Base-by-base conservation (phyloP, 2,888 invertebrate species). In the Labia minor region DNA sequence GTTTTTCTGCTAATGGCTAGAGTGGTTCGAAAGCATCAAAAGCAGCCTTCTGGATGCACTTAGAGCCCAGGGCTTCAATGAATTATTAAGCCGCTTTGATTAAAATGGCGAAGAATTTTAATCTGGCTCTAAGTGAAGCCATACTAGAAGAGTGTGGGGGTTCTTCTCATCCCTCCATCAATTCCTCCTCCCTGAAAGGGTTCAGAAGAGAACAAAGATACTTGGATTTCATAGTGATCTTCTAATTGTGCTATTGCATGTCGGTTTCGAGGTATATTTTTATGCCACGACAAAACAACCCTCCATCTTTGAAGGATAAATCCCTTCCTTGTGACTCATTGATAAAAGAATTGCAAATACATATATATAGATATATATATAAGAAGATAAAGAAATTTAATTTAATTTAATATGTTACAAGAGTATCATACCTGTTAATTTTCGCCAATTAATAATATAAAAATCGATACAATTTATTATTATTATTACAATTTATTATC, bases 1-100 rank as follows among this genome's bases (percentile, higher is more conserved):
- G 49, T 49, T 49, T 49, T 49, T 49, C 49, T 49, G 49, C 49
- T 49, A 49, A 49, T 49, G 49, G 49, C 49, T 49, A 49, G 49
- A 49, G 49, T 49, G 49, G 49, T 49, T 49, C 49, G 49, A 49
- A 49, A 49, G 49, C 49, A 49, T 49, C 49, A 49, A 49, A 49
- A 49, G 49, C 49, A 49, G 49, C 49, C 49, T 49, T 49, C 49
- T 49, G 49, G 49, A 49, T 49, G 49, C 49, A 49, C 49, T 49
- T 49, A 49, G 49, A 49, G 49, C 49, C 49, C 49, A 49, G 49
- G 49, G 49, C 49, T 49, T 49, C 49, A 49, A 49, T 49, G 49
- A 49, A 49, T 49, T 49, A 49, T 49, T 49, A 49, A 49, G 49
- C 49, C 49, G 49, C 49, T 49, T 49, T 49, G 49, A 49, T 49